phyloP scores from a whole-genome alignment of 2,113 vertebrate species.

The Cynopterus brachyotis region DNA sequence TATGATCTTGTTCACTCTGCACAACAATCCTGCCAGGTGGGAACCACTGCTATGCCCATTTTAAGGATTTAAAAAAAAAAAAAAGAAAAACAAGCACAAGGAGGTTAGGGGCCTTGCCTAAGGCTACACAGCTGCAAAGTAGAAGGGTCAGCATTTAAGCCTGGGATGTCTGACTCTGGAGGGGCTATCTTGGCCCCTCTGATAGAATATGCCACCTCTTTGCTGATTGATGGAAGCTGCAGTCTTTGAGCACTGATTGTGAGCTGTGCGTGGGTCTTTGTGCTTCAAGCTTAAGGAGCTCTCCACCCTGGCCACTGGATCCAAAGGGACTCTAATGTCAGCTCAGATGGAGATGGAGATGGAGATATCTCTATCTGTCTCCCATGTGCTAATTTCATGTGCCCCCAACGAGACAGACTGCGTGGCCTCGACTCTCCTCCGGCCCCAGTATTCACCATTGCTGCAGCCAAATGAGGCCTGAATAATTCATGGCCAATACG shows the following conservation, averaged over 20 bases:
- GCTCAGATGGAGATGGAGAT: neutral
- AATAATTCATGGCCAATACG: constrained; percentile 57
- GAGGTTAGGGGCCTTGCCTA: neutral
- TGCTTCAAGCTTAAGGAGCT: neutral
- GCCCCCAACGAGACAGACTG: neutral
- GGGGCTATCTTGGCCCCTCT: neutral
- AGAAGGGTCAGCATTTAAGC: neutral
- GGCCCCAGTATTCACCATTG: neutral
- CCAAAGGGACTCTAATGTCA: neutral
- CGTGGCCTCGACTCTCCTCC: neutral
- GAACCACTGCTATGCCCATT: neutral
- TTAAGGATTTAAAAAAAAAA: neutral
- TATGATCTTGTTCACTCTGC: rapidly evolving
- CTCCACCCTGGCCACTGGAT: neutral
- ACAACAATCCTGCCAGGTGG: neutral
- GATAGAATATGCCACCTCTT: too few species aligned
- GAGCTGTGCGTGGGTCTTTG: neutral
- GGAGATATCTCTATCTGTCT: neutral
- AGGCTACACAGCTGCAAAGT: neutral
- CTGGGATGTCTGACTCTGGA: neutral
- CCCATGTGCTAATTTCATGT: neutral
- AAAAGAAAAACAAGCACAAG: neutral
- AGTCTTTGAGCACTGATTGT: rapidly evolving
- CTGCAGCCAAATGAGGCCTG: constrained; percentile 3
- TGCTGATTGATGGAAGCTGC: neutral